These are phyloP conservation scores for Anguilla obscura DNA, from an alignment of 2,797 vertebrate species.

Conservation along the genomic window DNA sequence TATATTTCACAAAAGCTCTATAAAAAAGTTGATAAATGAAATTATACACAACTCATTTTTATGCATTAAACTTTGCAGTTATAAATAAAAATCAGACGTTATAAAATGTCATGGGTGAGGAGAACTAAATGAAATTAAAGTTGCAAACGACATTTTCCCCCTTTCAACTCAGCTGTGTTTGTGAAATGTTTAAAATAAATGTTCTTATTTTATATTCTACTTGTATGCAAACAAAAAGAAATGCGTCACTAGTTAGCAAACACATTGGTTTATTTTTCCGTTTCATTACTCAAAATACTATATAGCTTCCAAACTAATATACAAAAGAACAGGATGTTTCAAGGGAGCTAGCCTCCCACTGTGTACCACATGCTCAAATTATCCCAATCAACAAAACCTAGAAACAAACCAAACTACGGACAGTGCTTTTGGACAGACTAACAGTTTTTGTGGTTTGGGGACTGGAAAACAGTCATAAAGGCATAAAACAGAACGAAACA, in stretches of 20 bases:
- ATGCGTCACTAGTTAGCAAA: not conserved
- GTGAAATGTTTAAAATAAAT: not conserved
- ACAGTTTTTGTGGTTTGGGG: not conserved
- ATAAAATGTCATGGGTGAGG: no score
- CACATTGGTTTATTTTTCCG: not conserved
- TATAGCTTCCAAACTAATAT: not conserved
- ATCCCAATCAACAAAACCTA: not conserved
- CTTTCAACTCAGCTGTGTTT: not conserved
- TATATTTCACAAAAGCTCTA: not conserved
- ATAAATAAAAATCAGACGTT: not conserved
- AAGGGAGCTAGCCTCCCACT: no score
- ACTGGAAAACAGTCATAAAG: not conserved
- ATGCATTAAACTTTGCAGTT: no score
- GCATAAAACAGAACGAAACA: not conserved
- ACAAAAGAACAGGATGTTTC: not conserved
- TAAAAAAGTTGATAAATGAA: not conserved
- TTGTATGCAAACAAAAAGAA: no score
- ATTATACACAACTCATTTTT: no score
- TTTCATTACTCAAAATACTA: not conserved
- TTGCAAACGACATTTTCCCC: not conserved
- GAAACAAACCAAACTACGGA: not conserved
- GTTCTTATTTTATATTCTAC: not conserved
- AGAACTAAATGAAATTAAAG: no score
- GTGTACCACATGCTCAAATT: not conserved
- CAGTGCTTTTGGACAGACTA: not conserved